Percentiles rank a stretch among this genome's conserved stretches.
phyloP scores from a whole-genome alignment of 2,113 vertebrate species.

The Boleophthalmus pectinirostris region DNA sequence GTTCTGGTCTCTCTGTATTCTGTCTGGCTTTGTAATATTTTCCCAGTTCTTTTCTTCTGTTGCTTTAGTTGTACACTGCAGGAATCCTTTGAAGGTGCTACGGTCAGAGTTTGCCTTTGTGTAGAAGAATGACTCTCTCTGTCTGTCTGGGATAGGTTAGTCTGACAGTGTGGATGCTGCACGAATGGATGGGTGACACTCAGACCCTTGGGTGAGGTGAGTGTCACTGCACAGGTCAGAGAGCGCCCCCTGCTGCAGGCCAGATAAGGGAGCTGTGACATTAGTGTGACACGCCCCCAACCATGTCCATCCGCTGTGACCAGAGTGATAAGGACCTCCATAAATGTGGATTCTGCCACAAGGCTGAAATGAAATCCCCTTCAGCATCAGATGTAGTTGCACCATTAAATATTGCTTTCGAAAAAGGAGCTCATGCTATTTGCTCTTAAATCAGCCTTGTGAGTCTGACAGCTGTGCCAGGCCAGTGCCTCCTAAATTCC shows the following conservation, averaged over 20 bases:
- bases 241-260: constrained; percentile 69
- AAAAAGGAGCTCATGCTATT: neutral
- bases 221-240: constrained; percentile 80
- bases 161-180: neutral
- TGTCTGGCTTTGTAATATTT: constrained; percentile 21
- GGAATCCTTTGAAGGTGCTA: constrained; percentile 48
- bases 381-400: constrained; percentile 3
- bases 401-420: constrained; percentile 3
- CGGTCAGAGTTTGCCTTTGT: constrained; percentile 23
- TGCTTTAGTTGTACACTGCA: constrained; percentile 21
- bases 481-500: neutral
- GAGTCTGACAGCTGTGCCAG: neutral
- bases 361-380: constrained; percentile 17
- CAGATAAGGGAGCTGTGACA: constrained; percentile 86
- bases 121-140: constrained; percentile 15
- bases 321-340: constrained; percentile 51
- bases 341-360: constrained; percentile 17
- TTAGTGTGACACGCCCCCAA: constrained; percentile 58
- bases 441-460: neutral
- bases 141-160: constrained; percentile 22
- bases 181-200: constrained; percentile 56
- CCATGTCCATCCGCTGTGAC: constrained; percentile 54
- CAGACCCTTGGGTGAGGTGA: constrained; percentile 60
- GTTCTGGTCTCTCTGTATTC: constrained; percentile 12
- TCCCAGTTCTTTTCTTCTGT: constrained; percentile 5